A percentile compares a stretch with the other conserved stretches of the same genome.
Evolutionary conservation across 2,888 invertebrate species (phyloP).

Genomic region (Ischnura elegans): DNA sequence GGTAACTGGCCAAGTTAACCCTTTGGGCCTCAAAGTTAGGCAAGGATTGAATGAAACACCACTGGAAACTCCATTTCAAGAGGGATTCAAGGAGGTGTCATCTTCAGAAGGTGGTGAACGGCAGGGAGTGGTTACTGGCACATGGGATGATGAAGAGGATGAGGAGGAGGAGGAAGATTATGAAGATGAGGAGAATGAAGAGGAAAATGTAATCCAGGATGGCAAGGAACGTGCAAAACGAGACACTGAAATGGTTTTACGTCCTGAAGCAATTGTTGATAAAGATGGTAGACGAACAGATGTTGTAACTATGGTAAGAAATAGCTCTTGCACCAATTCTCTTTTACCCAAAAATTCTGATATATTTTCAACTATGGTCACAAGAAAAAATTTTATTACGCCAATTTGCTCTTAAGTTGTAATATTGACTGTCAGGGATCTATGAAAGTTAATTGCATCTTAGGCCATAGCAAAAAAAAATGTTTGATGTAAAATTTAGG

Average conservation of each 20-base stretch:
- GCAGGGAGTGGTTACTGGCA: conserved; percentile 25
- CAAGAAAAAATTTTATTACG: no score
- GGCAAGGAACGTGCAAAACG: conserved; percentile 79
- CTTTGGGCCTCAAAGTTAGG: conserved; percentile 79
- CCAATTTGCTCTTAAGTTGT: no score
- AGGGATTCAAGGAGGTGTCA: conserved; percentile 69
- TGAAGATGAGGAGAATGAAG: conserved; percentile 32
- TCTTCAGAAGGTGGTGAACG: neutral
- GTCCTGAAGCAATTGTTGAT: conserved; percentile 84
- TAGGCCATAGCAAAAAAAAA: no score
- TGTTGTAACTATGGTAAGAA: conserved; percentile 86
- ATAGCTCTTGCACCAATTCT: no score
- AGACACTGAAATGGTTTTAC: conserved; percentile 85
- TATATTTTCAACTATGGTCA: no score
- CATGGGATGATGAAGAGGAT: neutral
- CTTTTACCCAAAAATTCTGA: no score
- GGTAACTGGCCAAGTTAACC: conserved; percentile 83
- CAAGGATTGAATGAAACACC: conserved; percentile 73
- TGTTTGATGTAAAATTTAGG: no score
- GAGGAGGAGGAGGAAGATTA: neutral
- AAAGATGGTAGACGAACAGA: conserved; percentile 86
- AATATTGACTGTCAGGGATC: no score
- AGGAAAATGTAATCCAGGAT: neutral
- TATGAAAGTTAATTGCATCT: no score
- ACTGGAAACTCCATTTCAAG: conserved; percentile 79